These are phyloP conservation scores for Ciona savignyi DNA, from an alignment of 23 tunicate genomes.

Conservation along the genomic window DNA sequence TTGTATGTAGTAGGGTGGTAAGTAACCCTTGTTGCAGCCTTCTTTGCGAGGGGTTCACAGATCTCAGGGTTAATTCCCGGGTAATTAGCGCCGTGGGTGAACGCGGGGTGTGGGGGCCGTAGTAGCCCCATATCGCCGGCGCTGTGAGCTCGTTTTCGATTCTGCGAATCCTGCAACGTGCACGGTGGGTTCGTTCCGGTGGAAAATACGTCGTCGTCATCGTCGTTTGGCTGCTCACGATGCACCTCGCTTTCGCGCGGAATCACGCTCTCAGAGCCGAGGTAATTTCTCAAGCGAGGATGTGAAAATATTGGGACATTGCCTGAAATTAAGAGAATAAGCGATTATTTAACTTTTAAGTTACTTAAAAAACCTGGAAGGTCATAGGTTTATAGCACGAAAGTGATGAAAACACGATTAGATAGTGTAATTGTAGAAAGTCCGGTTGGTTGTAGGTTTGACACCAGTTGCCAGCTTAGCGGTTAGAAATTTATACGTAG, in stretches of 20 bases:
- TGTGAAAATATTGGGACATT: background rate
- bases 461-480: too few relatives aligned
- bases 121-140: slow-evolving; percentile 40
- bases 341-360: too few relatives aligned
- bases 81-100: background rate
- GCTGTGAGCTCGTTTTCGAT: slow-evolving; percentile 48
- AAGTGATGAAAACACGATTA: too few relatives aligned
- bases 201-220: background rate
- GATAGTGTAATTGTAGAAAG: too few relatives aligned
- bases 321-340: too few relatives aligned
- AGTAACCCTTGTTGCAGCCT: background rate
- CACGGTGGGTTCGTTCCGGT: background rate
- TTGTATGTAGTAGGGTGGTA: background rate
- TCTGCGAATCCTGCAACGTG: background rate
- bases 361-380: too few relatives aligned
- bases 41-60: background rate
- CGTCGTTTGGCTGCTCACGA: background rate
- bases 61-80: background rate
- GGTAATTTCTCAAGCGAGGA: background rate
- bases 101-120: background rate
- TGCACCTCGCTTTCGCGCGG: background rate
- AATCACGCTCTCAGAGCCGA: background rate
- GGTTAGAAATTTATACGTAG: too few relatives aligned
- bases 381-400: too few relatives aligned
- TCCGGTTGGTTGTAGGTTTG: too few relatives aligned